Conservation (phyloP, 2,888 invertebrate species). For the Dynastes grantii region DNA sequence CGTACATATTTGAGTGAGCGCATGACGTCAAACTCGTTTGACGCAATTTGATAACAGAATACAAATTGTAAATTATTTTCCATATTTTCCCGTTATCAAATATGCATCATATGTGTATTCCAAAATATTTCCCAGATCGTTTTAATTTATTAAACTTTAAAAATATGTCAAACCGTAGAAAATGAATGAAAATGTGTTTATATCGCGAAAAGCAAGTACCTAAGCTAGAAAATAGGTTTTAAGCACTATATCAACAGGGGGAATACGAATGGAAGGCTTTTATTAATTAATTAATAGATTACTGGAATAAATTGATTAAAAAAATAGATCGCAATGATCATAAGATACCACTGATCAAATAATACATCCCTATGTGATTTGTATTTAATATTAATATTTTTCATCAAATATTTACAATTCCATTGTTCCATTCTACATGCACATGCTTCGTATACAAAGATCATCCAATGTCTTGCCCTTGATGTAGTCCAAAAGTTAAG, state of each 20-base stretch:
- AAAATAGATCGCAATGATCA: too few species aligned
- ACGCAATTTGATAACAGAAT: neutral
- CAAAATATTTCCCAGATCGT: neutral
- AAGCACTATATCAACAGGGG: too few species aligned
- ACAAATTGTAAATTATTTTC: neutral
- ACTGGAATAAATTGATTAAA: too few species aligned
- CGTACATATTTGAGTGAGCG: neutral
- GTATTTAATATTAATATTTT: neutral
- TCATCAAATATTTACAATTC: neutral
- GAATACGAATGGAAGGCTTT: too few species aligned
- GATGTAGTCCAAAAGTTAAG: conserved; percentile 16
- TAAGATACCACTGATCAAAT: too few species aligned
- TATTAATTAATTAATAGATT: too few species aligned
- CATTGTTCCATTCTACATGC: conserved; percentile 1
- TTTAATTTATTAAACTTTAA: neutral
- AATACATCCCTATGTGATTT: neutral
- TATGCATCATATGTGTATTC: neutral
- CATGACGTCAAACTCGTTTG: conserved; percentile 3
- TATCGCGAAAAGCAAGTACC: too few species aligned
- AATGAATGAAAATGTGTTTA: too few species aligned
- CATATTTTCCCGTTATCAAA: neutral
- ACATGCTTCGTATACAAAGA: neutral
- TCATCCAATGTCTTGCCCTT: neutral
- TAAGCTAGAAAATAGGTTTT: too few species aligned
- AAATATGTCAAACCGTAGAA: too few species aligned